Evolutionary conservation across 2,113 vertebrate species (phyloP).

Genomic region (Ornithorhynchus anatinus): DNA sequence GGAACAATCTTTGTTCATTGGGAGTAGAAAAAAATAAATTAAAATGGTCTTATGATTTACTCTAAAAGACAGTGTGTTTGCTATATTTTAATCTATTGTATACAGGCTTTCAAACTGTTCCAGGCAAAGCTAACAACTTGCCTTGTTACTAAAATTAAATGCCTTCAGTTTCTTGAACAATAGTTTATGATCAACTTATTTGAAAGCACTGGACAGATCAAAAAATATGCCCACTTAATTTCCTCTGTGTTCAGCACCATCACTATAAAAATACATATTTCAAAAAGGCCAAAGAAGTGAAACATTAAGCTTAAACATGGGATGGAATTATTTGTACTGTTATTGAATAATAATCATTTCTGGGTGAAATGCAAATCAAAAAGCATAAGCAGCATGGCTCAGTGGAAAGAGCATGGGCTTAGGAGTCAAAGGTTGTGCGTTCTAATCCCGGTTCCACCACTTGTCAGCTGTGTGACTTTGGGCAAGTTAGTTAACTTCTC

Average conservation of each 20-base stretch:
- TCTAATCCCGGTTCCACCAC: too few species aligned
- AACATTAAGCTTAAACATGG: constrained; percentile 9
- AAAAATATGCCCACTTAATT: constrained; percentile 15
- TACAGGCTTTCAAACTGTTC: neutral
- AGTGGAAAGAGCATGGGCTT: too few species aligned
- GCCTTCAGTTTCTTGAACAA: constrained; percentile 14
- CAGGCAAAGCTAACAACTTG: neutral
- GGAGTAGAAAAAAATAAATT: constrained; percentile 20
- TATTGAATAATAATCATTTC: too few species aligned
- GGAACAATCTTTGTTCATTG: neutral
- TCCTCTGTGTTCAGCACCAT: neutral
- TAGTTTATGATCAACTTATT: neutral
- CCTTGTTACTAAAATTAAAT: constrained; percentile 4
- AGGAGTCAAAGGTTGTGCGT: too few species aligned
- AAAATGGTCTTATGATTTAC: constrained; percentile 8
- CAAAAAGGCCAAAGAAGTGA: neutral
- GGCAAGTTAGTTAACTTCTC: too few species aligned
- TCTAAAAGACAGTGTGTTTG: constrained; percentile 1
- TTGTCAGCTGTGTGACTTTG: too few species aligned
- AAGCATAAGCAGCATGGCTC: too few species aligned
- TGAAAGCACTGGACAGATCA: constrained; percentile 20
- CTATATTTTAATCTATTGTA: neutral
- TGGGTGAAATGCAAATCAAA: too few species aligned
- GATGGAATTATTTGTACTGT: constrained; percentile 4
- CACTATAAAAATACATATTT: constrained; percentile 23